A percentile compares a stretch with the other conserved stretches of the same genome.
phyloP scores from a whole-genome alignment of 2,888 invertebrate species.

The Synergus itoensis region DNA sequence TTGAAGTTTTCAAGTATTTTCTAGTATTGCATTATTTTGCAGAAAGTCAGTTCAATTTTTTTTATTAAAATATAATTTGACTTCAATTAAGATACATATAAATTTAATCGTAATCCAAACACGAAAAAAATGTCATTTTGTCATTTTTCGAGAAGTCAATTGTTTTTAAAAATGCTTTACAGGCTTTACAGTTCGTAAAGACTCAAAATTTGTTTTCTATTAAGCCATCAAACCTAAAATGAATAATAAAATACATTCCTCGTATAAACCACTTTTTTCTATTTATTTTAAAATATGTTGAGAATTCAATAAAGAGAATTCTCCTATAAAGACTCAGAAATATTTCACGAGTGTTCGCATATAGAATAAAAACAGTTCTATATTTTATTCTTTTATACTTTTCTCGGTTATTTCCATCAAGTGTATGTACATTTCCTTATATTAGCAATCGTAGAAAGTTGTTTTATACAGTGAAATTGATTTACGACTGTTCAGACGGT shows the following conservation, averaged over 20 bases:
- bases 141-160: background rate
- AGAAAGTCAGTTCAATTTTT: background rate
- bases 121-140: background rate
- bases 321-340: background rate
- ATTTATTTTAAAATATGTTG: background rate
- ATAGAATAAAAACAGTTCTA: background rate
- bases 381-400: background rate
- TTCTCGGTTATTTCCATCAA: background rate
- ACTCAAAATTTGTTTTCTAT: background rate
- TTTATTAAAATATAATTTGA: background rate
- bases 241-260: background rate
- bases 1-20: background rate
- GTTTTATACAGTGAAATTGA: background rate
- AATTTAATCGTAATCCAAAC: background rate
- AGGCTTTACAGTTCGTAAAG: background rate
- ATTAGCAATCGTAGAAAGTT: conserved; percentile 7
- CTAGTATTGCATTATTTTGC: background rate
- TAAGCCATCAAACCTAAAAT: background rate
- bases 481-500: background rate
- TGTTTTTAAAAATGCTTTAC: background rate
- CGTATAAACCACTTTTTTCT: background rate
- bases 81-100: background rate
- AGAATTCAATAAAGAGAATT: background rate
- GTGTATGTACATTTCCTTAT: conserved; percentile 32
- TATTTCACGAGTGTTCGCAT: background rate